Evolutionary conservation across 2,888 invertebrate genomes (phyloP).

Genomic region (Gymnocheta viridis): DNA sequence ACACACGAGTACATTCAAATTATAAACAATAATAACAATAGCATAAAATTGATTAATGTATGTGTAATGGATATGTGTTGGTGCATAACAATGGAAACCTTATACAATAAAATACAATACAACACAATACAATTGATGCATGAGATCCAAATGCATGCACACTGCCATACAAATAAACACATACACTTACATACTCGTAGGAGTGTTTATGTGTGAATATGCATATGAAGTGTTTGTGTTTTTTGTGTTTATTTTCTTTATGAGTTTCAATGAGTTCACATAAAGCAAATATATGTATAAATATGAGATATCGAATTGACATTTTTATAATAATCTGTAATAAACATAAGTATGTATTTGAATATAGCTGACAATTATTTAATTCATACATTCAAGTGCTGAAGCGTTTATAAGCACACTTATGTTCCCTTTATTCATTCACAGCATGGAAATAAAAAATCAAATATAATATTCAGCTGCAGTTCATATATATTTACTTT

Average conservation of each 20-base stretch:
- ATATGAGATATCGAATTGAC: conserved; percentile 22
- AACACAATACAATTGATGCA: conserved; percentile 36
- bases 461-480: conserved; percentile 34
- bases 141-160: conserved; percentile 25
- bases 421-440: not conserved
- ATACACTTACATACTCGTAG: not conserved
- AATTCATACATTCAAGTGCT: not conserved
- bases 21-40: conserved; percentile 17
- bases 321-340: conserved; percentile 38
- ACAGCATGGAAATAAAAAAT: conserved; percentile 27
- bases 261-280: conserved; percentile 5
- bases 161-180: not conserved
- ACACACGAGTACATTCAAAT: not conserved
- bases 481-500: not conserved
- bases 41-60: conserved; percentile 22
- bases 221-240: not conserved
- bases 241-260: not conserved
- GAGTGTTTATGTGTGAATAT: not conserved
- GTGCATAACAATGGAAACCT: not conserved
- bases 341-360: not conserved
- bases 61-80: not conserved
- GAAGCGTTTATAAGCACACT: not conserved
- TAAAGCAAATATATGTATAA: not conserved
- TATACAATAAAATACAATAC: conserved; percentile 15
- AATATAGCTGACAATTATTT: conserved; percentile 29